phyloP scores from a whole-genome alignment of 2,888 invertebrate species.

The Leucophenga montana region DNA sequence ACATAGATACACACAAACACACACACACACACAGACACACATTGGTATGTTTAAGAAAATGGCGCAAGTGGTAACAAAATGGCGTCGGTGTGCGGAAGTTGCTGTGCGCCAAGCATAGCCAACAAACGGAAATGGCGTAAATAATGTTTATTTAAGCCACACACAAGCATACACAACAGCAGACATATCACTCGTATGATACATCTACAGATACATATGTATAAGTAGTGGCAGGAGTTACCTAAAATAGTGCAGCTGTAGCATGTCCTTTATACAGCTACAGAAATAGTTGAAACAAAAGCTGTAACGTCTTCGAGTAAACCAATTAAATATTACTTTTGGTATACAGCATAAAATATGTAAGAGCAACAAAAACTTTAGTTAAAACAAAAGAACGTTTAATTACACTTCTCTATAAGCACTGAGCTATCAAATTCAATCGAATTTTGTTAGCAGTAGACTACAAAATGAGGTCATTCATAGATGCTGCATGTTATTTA shows the following conservation, averaged over 20 bases:
- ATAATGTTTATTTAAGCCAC: conserved; percentile 20
- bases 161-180: not conserved
- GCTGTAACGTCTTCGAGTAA: not conserved
- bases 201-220: not conserved
- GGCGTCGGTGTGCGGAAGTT: too few species aligned
- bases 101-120: not conserved
- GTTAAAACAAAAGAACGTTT: not conserved
- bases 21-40: too few species aligned
- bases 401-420: not conserved
- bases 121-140: conserved; percentile 24
- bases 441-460: too few species aligned
- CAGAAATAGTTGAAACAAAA: not conserved
- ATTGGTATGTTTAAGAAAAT: too few species aligned
- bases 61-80: too few species aligned
- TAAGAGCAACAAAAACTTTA: not conserved
- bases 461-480: too few species aligned
- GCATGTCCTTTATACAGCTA: not conserved
- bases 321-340: conserved; percentile 19
- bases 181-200: not conserved
- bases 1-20: too few species aligned
- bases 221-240: not conserved
- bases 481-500: too few species aligned
- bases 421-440: not conserved
- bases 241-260: not conserved
- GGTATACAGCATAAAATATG: too few species aligned